Base-by-base conservation (phyloP, 2,888 invertebrate genomes). In the Cepaea hortensis region DNA sequence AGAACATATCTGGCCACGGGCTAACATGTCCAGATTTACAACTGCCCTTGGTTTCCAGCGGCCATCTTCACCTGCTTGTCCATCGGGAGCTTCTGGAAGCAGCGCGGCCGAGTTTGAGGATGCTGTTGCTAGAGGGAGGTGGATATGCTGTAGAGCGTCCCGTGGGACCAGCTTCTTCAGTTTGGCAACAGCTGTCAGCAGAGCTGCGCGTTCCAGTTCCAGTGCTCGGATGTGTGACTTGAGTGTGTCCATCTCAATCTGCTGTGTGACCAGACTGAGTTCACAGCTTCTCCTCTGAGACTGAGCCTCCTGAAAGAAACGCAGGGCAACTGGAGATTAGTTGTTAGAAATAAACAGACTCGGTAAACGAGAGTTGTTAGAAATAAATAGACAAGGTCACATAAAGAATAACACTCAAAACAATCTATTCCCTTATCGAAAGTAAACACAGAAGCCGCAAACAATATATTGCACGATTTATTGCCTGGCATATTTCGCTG, bases 191-290 rank as follows among this genome's bases (percentile, higher is more conserved):
- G 93, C 91, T 70, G 92, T 91, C n/a, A 94, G 89, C 68, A 94
- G 90, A 46, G 94, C 93, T 0, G 91, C 90, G 46, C 94, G 85
- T 86, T 94, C 94, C n/a, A 94, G 87, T 88, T 94, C 94, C 50
- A 94, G 88, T 0, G 93, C 91, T 20, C 92, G 91, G 48, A 94
- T 91, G 84, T 93, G 93, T 7, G 93, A 92, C 86, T 92, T 92
- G 13, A 94, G 90, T 85, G 93, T 93, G 82, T 90, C 89, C 81
- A 93, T 91, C 50, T 91, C 91, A 55, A 91, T 90, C 81, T 91
- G 91, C 82, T 89, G 86, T 77, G 91, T 92, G 79, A 91, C 90
- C 55, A 93, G 90, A 79, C 91, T 91, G 15, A 89, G 90, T 85
- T 94, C 93, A 76, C 92, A 88, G 80, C 91, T 92, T 65, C 91